phyloP scores from a whole-genome alignment of 2,797 vertebrate species.

The Sebastes trivittatus region DNA sequence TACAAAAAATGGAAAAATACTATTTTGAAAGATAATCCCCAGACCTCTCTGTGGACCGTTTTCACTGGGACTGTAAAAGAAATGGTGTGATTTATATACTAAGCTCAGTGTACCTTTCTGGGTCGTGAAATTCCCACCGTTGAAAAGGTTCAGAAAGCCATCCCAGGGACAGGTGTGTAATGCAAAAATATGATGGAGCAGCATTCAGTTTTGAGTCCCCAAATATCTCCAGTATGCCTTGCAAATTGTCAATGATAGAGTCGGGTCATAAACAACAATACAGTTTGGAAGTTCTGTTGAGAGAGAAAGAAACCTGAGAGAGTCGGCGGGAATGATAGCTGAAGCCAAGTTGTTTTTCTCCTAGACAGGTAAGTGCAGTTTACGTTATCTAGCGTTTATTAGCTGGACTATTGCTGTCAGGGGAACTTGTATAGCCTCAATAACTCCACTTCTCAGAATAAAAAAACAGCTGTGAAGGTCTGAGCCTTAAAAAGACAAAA shows the following conservation, averaged over 20 bases:
- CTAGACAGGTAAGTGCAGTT: constrained; percentile 47
- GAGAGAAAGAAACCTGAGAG: not conserved
- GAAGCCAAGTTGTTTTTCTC: constrained; percentile 42
- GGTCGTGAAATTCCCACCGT: not conserved
- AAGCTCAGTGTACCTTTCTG: not conserved
- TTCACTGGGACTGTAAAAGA: not conserved
- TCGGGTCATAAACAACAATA: constrained; percentile 28
- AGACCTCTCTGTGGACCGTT: not conserved
- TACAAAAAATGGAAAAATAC: not conserved
- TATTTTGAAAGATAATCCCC: not conserved
- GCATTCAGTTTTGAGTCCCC: not conserved
- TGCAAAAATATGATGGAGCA: constrained; percentile 22
- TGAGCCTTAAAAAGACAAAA: constrained; percentile 15
- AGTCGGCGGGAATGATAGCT: constrained; percentile 24
- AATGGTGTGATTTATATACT: not conserved
- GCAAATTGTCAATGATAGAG: constrained; percentile 27
- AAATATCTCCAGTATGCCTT: not conserved
- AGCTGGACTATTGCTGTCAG: constrained; percentile 44
- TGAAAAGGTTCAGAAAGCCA: not conserved
- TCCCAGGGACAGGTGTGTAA: constrained; percentile 8
- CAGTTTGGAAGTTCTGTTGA: not conserved
- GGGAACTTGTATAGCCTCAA: constrained; percentile 29
- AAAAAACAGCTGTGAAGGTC: not conserved
- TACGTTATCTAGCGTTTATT: constrained; percentile 55
- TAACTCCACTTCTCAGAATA: constrained; percentile 19